Conservation (phyloP, 2,888 invertebrate species). For the Catocala fraxini region DNA sequence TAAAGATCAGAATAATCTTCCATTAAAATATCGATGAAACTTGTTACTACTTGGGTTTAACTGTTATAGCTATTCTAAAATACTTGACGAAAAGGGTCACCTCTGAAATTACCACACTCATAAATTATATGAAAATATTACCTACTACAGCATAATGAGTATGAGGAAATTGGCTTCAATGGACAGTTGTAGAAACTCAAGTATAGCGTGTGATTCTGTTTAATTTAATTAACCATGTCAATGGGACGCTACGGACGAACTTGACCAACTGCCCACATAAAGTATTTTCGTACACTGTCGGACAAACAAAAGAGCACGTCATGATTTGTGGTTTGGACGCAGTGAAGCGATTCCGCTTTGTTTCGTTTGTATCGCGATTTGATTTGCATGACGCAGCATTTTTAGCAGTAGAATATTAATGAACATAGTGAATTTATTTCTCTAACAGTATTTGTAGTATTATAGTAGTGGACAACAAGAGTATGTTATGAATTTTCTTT, state of each 20-base stretch:
- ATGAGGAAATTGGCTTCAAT: slow-evolving; percentile 9
- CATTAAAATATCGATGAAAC: no score
- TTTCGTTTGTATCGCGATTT: not conserved
- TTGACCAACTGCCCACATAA: slow-evolving; percentile 49
- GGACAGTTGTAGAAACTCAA: slow-evolving; percentile 29
- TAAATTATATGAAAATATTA: no score
- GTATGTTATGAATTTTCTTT: no score
- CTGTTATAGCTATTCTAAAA: no score
- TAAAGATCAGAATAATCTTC: no score
- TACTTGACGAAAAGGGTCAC: no score
- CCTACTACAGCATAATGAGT: no score
- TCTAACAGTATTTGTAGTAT: not conserved
- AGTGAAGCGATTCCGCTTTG: not conserved
- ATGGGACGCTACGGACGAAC: slow-evolving; percentile 57
- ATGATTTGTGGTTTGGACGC: slow-evolving; percentile 5
- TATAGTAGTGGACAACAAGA: no score
- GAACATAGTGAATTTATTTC: not conserved
- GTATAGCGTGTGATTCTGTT: slow-evolving; percentile 45
- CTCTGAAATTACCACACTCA: no score
- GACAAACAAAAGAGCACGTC: slow-evolving; percentile 28
- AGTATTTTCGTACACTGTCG: slow-evolving; percentile 42
- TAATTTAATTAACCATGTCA: slow-evolving; percentile 68
- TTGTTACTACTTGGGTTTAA: no score
- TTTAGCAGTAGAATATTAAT: not conserved
- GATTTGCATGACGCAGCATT: not conserved